Evolutionary conservation across 2,113 vertebrate species (phyloP), one percentile per base, ranked within the genome.

Genomic region (Sorex fumeus): DNA sequence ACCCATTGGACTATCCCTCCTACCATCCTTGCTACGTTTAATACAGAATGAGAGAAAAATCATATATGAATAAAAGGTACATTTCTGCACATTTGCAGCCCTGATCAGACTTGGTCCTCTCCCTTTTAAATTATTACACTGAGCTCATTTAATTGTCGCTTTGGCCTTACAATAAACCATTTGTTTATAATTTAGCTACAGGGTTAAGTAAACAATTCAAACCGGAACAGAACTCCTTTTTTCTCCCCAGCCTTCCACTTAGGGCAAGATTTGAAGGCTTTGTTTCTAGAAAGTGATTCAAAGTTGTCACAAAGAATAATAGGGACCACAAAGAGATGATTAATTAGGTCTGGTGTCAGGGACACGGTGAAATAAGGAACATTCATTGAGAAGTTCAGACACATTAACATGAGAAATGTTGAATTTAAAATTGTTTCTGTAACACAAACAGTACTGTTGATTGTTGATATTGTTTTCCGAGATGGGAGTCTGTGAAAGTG

Each of bases 171-270:
- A 88, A 91, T 45, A 83, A 87, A 67, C 67, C 25, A 74, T 7
- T 64, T 88, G 88, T 87, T 94, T 91, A 84, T 92, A 90, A 95
- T 89, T 95, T 76, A 88, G 80, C 16, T 74, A 85, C 30, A 64
- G 84, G 91, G 88, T 95, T 95, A 95, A 93, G 78, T 91, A 96
- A 96, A 95, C 93, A 95, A 86, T 94, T 95, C 60, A 83, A 91
- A 93, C 72, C 88, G 88, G 83, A 96, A 71, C 27, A 36, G 36
- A 25, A 36, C 50, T 70, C 70, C 40, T 90, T 40, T 62, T 80
- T 43, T 50, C 64, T 7, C 79, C 28, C 6, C 8, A 47, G 78
- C 43, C 64, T 95, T 88, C 62, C 64, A 95, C 80, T 81, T 77
- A 90, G 71, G 32, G 32, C 40, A 91, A 62, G 36, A 87, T 69